Evolutionary conservation across 92 coral and sea anemone genomes (phyloP), one percentile per base, ranked within the genome.

Genomic region (Heliopora coerulea): DNA sequence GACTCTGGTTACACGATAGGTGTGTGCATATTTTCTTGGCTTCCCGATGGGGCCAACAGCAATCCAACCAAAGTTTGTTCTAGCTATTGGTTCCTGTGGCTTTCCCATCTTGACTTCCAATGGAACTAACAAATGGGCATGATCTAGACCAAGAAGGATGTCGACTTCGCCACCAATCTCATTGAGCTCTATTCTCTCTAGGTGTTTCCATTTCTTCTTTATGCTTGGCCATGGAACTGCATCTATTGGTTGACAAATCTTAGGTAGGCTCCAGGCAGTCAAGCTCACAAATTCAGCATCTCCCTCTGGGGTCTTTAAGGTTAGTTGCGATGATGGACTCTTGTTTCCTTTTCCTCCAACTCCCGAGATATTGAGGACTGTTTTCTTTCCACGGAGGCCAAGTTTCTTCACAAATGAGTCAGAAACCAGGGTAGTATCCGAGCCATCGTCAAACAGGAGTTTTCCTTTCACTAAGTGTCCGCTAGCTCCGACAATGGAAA

Each of bases 271-370:
- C 76, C 61, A 69, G 0, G 62, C 74, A 42, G 23, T 49, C 39
- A 68, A 23, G n/a, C 12, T 19, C 20, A 49, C 74, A 46, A 42
- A 41, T 23, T 68, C 59, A 10, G 18, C 28, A 20, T 33, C 34
- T 29, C 76, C 76, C 52, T 69, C 76, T 0, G 76, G 76, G n/a
- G 76, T 69, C 19, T 29, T 69, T 41, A 69, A 46, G 15, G 28
- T 31, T n/a, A 69, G 62, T 10, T 52, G 44, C 3, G 76, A 27
- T 14, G 62, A 69, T 54, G 44, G 23, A n/a, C 62, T 49, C 21
- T 21, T 5, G 15, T 30, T 7, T 23, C 31, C 30, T 23, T 23
- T 28, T 1, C 61, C 61, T 23, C 61, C 61, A 7, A 56, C 33
- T 6, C 61, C 61, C 13, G 61, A 56, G 11, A 56, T 56, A 3